Base-by-base conservation (phyloP, 2,888 invertebrate species). In the Dynastes tityus region DNA sequence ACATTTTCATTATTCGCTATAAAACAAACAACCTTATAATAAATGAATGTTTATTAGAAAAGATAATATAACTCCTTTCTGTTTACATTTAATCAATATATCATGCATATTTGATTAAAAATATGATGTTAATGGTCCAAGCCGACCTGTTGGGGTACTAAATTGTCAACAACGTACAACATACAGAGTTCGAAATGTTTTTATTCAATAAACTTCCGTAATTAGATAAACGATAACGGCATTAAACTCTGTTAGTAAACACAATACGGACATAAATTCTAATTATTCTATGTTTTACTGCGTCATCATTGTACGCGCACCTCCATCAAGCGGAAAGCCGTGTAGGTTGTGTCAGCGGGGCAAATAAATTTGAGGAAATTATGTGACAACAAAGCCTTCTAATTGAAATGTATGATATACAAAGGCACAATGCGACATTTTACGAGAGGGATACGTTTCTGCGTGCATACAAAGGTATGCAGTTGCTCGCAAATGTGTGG, bases 321-420 rank as follows among this genome's bases (percentile, higher is more conserved):
- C 27, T 27, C 49, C 29, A 51, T 49, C 55, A 71, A n/a, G 45
- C 11, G 40, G 73, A 27, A 22, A 74, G 40, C 29, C 22, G 11
- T 49, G 73, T 73, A 61, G 73, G 45, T 61, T 40, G 45, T 61
- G 40, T 61, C 49, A 6, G n/a, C 29, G 73, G 8, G 8, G 55
- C 61, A 53, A 73, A 61, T 61, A 74, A 27, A 61, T 74, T 74
- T 74, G 27, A 61, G 58, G 40, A 45, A 74, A 61, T 63, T 45
- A 74, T 74, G 73, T 61, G 73, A 61, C 73, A 74, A 29, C 16
- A 40, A 40, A 6, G 45, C 32, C 45, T n/a, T 61, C 61, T 74
- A 74, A 74, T 74, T 74, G 61, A 74, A 74, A 74, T 74, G 73
- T 74, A 74, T 74, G 73, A 74, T 74, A 40, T 74, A 74, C 61